Base-by-base conservation (phyloP, 2,888 invertebrate genomes). In the Tuta absoluta region DNA sequence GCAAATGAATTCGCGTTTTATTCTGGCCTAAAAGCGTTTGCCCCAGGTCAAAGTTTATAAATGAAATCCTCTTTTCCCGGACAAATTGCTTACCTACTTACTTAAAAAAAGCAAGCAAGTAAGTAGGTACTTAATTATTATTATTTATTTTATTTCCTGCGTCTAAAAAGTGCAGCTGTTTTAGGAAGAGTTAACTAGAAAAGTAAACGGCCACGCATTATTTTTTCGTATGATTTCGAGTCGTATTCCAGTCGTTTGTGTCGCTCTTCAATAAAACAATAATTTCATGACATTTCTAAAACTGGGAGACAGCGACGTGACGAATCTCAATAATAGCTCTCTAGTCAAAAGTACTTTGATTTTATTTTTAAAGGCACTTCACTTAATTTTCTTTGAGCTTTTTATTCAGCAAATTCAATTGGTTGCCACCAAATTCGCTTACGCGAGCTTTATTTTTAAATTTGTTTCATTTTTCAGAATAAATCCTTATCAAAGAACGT, bases 271-370 rank as follows among this genome's bases (percentile, higher is more conserved):
- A 48, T 60, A 24, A 60, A 45, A 60, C 60, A 60, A 60, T 60
- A 60, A 60, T 58, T 56, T 48, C 60, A 45, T 45, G 60, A 60
- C 59, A 45, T 41, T 58, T 37, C 58, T 37, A 38, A 33, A 37
- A 38, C 21, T 38, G 45, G 33, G 38, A 37, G 62, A n/a, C 38
- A 38, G 53, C 37, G 38, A 62, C 37, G 62, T 62, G 62, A 41
- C 51, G 62, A 62, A 62, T 62, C 62, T 28, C 14, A 33, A 62
- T 24, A 51, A 62, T 23, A 23, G n/a, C 62, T 62, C 37, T 62
- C 24, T 21, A 58, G 11, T 14, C 21, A 7, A 58, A 28, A 17
- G 28, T n/a, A 33, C 56, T 53, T 53, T 56, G 58, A 60, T 45
- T 60, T 60, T n/a, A n/a, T n/a, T 48, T 28, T 45, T 60, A 33